Conservation (phyloP, 2,888 invertebrate species). For the Chouioia cunea region DNA sequence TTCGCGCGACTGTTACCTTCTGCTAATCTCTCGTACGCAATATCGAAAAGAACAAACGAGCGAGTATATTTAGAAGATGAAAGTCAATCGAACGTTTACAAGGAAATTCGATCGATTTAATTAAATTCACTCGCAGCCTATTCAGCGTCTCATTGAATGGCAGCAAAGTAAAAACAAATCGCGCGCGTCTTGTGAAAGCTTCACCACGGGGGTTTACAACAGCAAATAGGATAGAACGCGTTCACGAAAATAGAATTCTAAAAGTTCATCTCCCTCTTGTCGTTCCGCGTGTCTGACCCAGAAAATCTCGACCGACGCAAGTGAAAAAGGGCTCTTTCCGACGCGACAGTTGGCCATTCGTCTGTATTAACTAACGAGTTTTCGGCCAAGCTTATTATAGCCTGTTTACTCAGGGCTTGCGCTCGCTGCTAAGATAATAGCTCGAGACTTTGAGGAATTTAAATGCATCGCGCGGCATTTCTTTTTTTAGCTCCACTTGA, state of each 20-base stretch:
- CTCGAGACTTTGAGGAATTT: background rate
- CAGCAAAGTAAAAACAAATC: conserved; percentile 23
- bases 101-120: no score
- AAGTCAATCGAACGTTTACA: no score
- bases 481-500: no score
- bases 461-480: no score
- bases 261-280: conserved; percentile 36
- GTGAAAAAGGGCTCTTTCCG: conserved; percentile 25
- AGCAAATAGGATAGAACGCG: conserved; percentile 5
- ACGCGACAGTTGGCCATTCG: conserved; percentile 13
- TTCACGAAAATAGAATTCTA: conserved; percentile 45
- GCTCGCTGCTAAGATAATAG: conserved; percentile 3
- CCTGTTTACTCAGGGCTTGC: conserved; percentile 3
- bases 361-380: conserved; percentile 37
- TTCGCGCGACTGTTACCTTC: background rate
- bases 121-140: conserved; percentile 8
- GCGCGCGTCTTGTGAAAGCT: background rate
- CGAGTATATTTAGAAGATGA: no score
- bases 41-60: no score
- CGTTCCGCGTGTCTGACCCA: conserved; percentile 39
- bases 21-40: background rate
- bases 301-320: conserved; percentile 28
- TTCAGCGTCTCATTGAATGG: conserved; percentile 31
- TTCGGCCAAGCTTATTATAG: conserved; percentile 27
- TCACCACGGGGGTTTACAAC: background rate